Percentiles rank a stretch among this genome's conserved stretches.
phyloP scores from a whole-genome alignment of 2,888 invertebrate genomes.

The Eulithis prunata region DNA sequence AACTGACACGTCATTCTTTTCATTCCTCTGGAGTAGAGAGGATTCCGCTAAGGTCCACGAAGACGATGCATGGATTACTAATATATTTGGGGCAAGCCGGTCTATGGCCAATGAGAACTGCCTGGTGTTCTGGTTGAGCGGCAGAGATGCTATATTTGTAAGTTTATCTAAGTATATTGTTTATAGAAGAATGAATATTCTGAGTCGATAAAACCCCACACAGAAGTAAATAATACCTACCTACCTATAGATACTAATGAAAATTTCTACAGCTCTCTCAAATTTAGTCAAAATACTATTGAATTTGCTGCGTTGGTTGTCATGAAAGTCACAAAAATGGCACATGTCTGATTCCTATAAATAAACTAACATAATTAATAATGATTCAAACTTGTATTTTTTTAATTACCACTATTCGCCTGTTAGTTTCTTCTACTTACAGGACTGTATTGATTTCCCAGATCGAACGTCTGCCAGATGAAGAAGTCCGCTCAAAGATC shows the following conservation, averaged over 20 bases:
- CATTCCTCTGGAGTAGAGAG: conserved; percentile 20
- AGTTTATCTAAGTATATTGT: background rate
- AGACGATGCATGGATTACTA: conserved; percentile 21
- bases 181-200: too few relatives aligned
- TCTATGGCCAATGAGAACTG: conserved; percentile 25
- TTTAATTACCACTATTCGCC: too few relatives aligned
- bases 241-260: too few relatives aligned
- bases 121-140: conserved; percentile 20
- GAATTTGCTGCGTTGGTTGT: too few relatives aligned
- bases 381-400: too few relatives aligned
- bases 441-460: conserved; percentile 13
- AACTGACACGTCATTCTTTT: background rate
- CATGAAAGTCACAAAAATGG: too few relatives aligned
- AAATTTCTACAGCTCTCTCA: too few relatives aligned
- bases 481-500: conserved; percentile 11
- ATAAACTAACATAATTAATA: too few relatives aligned
- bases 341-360: too few relatives aligned
- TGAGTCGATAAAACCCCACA: too few relatives aligned
- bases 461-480: conserved; percentile 14
- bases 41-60: conserved; percentile 7
- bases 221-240: too few relatives aligned
- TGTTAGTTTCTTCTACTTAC: background rate
- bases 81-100: conserved; percentile 17
- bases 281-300: too few relatives aligned
- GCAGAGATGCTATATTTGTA: conserved; percentile 22